Base-by-base conservation (phyloP, 2,888 invertebrate genomes). In the Eupithecia tripunctaria region DNA sequence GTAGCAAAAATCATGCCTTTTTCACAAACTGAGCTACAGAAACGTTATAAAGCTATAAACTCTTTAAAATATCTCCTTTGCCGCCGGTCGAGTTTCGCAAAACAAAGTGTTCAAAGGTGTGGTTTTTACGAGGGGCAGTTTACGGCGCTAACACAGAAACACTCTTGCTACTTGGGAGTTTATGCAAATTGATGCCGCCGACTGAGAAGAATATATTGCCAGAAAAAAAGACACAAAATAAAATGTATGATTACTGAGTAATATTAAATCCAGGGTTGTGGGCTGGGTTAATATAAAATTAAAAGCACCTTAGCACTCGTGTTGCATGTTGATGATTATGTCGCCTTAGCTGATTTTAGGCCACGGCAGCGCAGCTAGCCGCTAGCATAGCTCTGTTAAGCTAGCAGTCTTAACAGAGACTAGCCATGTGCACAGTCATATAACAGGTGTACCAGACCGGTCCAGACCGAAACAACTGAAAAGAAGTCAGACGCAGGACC, bases 61-160 rank as follows among this genome's bases (percentile, higher is more conserved):
- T 77, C 73, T 74, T 76, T 76, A 77, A 79, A 77, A 77, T 75
- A 74, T 77, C 75, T 67, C 47, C 66, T 12, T 56, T 32, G 72
- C 74, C 67, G 72, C 68, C 84, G 81, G 81, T 82, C 83, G 80
- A 82, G 83, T 85, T 85, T 82, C 80, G 83, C 81, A 77, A 86
- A 84, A 85, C 82, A 83, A 85, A 82, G 79, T 78, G 78, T 82
- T 84, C 84, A 88, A 90, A 90, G 89, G 90, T 90, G 91, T 89
- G 89, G 84, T 86, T 90, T 92, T 93, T 92, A 92, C 87, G 91
- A 91, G 78, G 85, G 82, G 81, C 82, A 84, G 85, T 91, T 92
- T 91, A 93, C 88, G 91, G 89, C 79, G 81, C 80, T 82, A 82
- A 80, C 80, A 84, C 82, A 81, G 80, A 82, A 80, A 81, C 82